These are phyloP conservation scores for Crax fasciolata DNA, from an alignment of 2,797 vertebrate species.

Conservation along the genomic window DNA sequence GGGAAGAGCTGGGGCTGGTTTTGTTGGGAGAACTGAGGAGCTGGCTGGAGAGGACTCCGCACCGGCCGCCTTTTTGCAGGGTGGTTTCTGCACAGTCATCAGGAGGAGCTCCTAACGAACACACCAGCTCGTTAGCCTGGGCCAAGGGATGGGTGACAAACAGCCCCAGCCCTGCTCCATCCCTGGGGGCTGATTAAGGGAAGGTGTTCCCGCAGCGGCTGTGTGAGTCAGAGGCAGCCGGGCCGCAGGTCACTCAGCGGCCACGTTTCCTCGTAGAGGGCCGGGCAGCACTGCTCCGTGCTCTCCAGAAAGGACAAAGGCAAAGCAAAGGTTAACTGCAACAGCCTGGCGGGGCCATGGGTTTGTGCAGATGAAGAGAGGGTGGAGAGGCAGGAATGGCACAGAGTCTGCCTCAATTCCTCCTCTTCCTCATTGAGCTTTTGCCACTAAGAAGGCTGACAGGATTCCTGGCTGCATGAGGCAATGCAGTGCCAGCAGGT, in stretches of 20 bases:
- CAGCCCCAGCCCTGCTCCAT: background rate
- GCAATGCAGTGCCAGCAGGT: too few species aligned
- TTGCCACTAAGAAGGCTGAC: too few species aligned
- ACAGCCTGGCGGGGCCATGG: background rate
- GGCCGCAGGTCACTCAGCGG: background rate
- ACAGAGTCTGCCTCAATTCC: background rate
- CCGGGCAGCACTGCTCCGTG: background rate
- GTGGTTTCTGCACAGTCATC: background rate
- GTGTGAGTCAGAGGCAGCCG: background rate
- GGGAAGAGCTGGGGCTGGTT: background rate
- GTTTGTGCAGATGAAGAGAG: background rate
- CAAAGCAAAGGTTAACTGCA: accelerated
- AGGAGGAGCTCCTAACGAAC: background rate
- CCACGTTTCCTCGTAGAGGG: background rate
- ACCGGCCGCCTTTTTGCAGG: background rate
- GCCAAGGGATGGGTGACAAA: background rate
- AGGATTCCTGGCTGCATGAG: too few species aligned
- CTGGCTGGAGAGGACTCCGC: background rate
- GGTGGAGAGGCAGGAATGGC: accelerated
- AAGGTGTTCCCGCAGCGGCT: background rate
- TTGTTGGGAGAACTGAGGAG: accelerated
- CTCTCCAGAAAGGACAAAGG: background rate
- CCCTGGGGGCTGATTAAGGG: background rate
- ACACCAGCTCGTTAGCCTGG: background rate
- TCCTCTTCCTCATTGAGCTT: background rate